Evolutionary conservation across 1,140 invertebrate genomes (phyloP), one percentile per base, ranked within the genome.

Genomic region (Halyomorpha halys): DNA sequence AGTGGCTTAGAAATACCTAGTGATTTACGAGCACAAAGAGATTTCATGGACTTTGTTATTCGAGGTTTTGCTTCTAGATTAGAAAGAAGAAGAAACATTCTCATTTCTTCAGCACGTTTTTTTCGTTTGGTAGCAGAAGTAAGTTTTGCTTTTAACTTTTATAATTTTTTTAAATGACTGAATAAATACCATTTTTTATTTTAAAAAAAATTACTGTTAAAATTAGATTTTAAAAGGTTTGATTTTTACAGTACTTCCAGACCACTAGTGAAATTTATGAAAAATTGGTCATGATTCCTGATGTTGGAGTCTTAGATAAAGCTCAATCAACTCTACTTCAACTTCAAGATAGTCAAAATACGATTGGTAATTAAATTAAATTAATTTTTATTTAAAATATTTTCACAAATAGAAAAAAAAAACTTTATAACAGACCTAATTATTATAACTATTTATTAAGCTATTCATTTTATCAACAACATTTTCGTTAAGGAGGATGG

Each of bases 1-100:
- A 73, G 85, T 11, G 79, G 80, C 30, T 73, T 75, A 23, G 68
- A 75, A 34, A 70, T 82, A 23, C 76, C 77, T 2, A 75, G 81
- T 63, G 82, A 86, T 71, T 71, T 86, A 8, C 75, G 82, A 15
- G 82, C 82, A 0, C 85, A 86, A 65, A 77, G 81, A 66, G 84
- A 86, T 69, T 86, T 86, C 71, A 89, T 90, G 87, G 84, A 90
- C 73, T 89, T 87, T 66, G 83, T 89, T 0, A 87, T 84, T 69
- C 79, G 86, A 60, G 87, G 83, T 70, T 90, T 89, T 71, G 87
- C 87, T 0, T 81, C 81, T 25, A 77, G 87, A n/a, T 72, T 91
- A 54, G 87, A 90, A 69, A 79, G 85, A 45, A 74, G 87, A 30
- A 74, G 87, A 64, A 89, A 86, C 69, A 77, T 88, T n/a, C 72